phyloP scores from a whole-genome alignment of 2,797 vertebrate genomes.

The Hephaestus fuliginosus region DNA sequence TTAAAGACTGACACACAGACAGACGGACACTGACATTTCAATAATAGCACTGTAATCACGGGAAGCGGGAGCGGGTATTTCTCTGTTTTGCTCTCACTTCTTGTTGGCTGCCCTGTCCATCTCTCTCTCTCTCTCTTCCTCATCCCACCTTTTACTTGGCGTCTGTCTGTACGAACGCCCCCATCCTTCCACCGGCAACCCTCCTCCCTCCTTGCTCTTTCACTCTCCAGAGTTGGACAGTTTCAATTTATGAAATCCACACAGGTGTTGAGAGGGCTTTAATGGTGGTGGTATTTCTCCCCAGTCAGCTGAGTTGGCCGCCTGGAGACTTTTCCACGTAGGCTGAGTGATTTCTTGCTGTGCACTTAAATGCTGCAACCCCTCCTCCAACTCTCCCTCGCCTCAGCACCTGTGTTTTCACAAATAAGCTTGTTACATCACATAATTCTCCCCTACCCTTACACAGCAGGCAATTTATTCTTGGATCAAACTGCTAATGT shows the following conservation, averaged over 20 bases:
- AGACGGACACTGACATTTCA: slow-evolving; percentile 70
- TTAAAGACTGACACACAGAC: slow-evolving; percentile 41
- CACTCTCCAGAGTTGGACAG: slow-evolving; percentile 53
- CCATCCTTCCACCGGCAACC: neutral
- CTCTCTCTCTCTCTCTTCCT: slow-evolving; percentile 43
- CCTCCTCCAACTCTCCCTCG: slow-evolving; percentile 35
- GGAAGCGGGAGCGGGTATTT: slow-evolving; percentile 52
- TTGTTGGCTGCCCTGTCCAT: slow-evolving; percentile 56
- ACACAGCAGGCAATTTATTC: slow-evolving; percentile 62
- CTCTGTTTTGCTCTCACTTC: slow-evolving; percentile 52
- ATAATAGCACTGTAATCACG: slow-evolving; percentile 72
- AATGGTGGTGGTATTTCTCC: slow-evolving; percentile 69
- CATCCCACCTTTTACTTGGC: slow-evolving; percentile 45
- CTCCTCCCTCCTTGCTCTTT: slow-evolving; percentile 15
- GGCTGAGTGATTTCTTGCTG: slow-evolving; percentile 75
- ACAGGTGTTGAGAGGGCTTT: slow-evolving; percentile 72
- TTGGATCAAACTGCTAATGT: slow-evolving; percentile 63
- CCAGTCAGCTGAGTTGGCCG: slow-evolving; percentile 57
- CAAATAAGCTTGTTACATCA: slow-evolving; percentile 76
- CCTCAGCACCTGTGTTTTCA: slow-evolving; percentile 68
- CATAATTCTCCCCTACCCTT: slow-evolving; percentile 57
- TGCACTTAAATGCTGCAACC: slow-evolving; percentile 67
- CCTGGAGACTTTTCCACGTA: slow-evolving; percentile 61
- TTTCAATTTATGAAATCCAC: slow-evolving; percentile 77
- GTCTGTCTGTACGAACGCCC: slow-evolving; percentile 46